Percentiles rank a stretch among this genome's conserved stretches.
These are phyloP conservation scores for Erpornis zantholeuca DNA, from an alignment of 2,113 vertebrate species.

Conservation along the genomic window DNA sequence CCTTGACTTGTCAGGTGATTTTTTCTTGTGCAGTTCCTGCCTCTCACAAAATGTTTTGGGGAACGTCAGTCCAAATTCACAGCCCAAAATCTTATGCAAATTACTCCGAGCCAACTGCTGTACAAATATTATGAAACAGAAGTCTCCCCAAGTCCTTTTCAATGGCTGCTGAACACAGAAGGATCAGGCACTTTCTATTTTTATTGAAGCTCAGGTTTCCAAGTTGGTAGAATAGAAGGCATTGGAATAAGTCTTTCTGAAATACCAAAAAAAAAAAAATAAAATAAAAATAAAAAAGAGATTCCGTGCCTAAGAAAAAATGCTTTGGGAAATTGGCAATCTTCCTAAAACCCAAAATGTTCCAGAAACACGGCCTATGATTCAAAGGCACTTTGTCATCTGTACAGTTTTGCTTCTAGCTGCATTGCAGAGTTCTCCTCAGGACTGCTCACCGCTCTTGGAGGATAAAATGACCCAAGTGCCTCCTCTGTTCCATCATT, in stretches of 20 bases:
- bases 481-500: conserved; percentile 59
- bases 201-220: neutral
- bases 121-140: neutral
- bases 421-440: conserved; percentile 60
- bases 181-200: neutral
- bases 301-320: neutral
- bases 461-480: conserved; percentile 48
- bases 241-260: neutral
- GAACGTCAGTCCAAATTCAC: neutral
- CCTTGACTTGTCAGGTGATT: neutral
- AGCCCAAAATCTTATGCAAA: neutral
- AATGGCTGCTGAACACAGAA: neutral
- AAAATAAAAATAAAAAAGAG: neutral
- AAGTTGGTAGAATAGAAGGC: neutral
- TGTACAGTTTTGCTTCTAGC: neutral
- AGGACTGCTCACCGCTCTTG: neutral
- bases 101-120: neutral
- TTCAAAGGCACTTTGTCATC: neutral
- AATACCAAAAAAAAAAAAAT: neutral
- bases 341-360: neutral
- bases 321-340: neutral
- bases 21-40: neutral
- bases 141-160: neutral
- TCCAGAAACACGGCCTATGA: neutral
- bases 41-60: neutral